phyloP scores from a whole-genome alignment of 1,140 invertebrate species.

The Mactra quadrangularis region DNA sequence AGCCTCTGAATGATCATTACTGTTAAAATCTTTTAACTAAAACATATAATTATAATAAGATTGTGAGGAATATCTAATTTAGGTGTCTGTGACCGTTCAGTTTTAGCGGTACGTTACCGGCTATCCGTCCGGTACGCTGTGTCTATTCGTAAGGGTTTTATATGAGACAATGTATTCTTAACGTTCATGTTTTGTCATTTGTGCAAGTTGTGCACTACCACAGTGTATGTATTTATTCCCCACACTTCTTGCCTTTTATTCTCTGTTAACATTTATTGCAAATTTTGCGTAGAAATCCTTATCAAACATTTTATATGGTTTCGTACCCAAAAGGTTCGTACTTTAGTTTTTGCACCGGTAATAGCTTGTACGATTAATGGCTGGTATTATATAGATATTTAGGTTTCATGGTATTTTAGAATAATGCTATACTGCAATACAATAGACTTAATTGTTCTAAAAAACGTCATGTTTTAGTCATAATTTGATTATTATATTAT shows the following conservation, averaged over 20 bases:
- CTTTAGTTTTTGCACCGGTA: background rate
- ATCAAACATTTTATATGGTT: constrained; percentile 7
- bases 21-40: constrained; percentile 69
- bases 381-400: background rate
- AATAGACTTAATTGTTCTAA: background rate
- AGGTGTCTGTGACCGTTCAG: constrained; percentile 14
- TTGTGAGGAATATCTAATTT: constrained; percentile 3
- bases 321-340: background rate
- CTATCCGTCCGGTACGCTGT: background rate
- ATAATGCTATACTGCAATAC: background rate
- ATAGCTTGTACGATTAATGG: background rate
- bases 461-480: background rate
- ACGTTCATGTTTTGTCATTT: background rate
- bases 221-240: constrained; percentile 11
- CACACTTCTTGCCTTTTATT: background rate
- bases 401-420: background rate
- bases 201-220: constrained; percentile 7
- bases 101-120: background rate
- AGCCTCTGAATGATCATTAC: constrained; percentile 70
- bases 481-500: background rate
- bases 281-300: background rate
- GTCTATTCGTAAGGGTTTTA: background rate
- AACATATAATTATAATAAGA: constrained; percentile 29
- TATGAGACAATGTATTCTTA: background rate
- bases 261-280: constrained; percentile 2